These are phyloP conservation scores for Acrossocheilus fasciatus DNA, from an alignment of 2,797 vertebrate genomes.

Conservation along the genomic window DNA sequence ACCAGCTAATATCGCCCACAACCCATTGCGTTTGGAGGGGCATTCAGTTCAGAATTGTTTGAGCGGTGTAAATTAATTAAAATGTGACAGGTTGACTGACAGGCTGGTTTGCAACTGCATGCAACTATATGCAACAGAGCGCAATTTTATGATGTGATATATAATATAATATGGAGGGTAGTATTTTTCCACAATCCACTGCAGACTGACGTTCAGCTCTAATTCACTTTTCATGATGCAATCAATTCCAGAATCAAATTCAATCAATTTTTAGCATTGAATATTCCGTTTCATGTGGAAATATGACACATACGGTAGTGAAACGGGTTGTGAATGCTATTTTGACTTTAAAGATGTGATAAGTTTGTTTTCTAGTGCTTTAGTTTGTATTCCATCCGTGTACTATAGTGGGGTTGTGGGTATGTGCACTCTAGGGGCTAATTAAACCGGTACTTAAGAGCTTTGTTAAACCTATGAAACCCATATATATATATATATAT, in stretches of 20 bases:
- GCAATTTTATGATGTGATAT: not conserved
- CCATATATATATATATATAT: not conserved
- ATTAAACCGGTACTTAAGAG: not conserved
- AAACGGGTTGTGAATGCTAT: not conserved
- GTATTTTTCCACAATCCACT: conserved; percentile 19
- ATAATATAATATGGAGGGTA: not conserved
- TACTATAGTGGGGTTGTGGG: not conserved
- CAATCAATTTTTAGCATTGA: not conserved
- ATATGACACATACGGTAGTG: not conserved
- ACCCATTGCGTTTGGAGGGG: not conserved
- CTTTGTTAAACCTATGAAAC: not conserved
- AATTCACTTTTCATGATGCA: conserved; percentile 9
- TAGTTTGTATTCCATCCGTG: not conserved
- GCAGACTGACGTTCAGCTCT: not conserved
- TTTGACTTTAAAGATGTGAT: not conserved
- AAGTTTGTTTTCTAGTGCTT: not conserved
- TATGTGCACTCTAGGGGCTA: conserved; percentile 1
- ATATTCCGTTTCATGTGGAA: conserved; percentile 1
- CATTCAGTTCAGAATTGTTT: not conserved
- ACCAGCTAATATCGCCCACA: not conserved
- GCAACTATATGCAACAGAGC: not conserved
- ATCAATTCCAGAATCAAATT: conserved; percentile 6
- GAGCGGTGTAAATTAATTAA: not conserved
- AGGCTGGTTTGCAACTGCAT: not conserved
- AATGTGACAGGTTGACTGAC: not conserved